Evolutionary conservation across 2,888 invertebrate species (phyloP).

Genomic region (Linnaemya vulpina): DNA sequence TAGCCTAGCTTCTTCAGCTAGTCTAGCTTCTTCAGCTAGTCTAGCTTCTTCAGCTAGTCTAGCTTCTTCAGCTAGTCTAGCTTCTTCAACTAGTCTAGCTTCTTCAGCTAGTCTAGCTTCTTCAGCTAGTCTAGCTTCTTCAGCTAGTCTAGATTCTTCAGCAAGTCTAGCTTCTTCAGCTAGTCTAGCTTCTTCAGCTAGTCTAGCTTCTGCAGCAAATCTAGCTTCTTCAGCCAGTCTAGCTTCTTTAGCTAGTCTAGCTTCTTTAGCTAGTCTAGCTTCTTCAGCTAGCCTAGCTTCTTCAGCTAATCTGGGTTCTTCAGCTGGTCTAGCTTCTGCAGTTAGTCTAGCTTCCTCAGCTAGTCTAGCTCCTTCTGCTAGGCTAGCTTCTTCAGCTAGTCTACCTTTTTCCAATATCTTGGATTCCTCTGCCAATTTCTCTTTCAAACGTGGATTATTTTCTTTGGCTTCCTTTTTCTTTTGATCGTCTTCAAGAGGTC

Average conservation of each 20-base stretch:
- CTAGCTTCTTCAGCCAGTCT: conserved; percentile 80
- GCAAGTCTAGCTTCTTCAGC: conserved; percentile 84
- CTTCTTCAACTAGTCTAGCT: conserved; percentile 84
- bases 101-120: conserved; percentile 83
- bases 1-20: too few species aligned
- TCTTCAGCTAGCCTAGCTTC: too few species aligned
- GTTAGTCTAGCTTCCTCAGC: too few species aligned
- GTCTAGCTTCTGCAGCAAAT: conserved; percentile 82
- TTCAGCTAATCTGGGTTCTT: too few species aligned
- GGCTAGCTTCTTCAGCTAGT: conserved; percentile 78
- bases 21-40: conserved; percentile 87
- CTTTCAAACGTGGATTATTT: conserved; percentile 80
- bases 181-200: conserved; percentile 82
- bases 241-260: conserved; percentile 82
- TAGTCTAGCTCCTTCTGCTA: conserved; percentile 79
- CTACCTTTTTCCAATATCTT: conserved; percentile 83
- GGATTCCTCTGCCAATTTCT: too few species aligned
- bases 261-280: conserved; percentile 52
- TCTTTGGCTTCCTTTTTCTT: conserved; percentile 82
- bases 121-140: too few species aligned
- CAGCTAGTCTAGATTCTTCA: conserved; percentile 84
- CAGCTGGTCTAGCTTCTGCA: too few species aligned
- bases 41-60: conserved; percentile 88
- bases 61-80: conserved; percentile 84
- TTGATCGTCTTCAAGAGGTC: conserved; percentile 80